Conservation (phyloP, 2,113 vertebrate species). For the Heterotilapia buettikoferi region DNA sequence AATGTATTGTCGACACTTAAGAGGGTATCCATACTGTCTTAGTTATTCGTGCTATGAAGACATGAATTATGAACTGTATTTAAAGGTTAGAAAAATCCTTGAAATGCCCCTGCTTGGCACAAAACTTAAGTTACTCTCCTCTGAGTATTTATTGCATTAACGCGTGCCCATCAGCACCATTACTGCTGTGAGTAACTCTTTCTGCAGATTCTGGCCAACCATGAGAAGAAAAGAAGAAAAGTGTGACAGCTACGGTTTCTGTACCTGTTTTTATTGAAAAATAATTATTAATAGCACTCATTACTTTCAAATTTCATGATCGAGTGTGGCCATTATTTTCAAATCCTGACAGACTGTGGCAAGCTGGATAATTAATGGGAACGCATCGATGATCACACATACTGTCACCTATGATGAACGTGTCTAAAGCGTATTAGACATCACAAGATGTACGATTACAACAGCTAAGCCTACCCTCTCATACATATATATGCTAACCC, state of each 20-base stretch:
- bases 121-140: background rate
- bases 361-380: constrained; percentile 9
- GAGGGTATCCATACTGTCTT: no score
- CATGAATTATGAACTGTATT: no score
- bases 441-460: background rate
- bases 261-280: background rate
- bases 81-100: no score
- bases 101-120: background rate
- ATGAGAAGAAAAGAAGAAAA: background rate
- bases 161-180: background rate
- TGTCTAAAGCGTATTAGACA: background rate
- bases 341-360: background rate
- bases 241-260: background rate
- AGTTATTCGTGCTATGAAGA: no score
- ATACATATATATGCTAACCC: constrained; percentile 17
- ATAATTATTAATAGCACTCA: constrained; percentile 32
- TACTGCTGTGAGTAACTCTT: background rate
- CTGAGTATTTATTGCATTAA: background rate
- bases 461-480: background rate
- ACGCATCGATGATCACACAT: background rate
- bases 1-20: no score
- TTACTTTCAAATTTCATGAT: constrained; percentile 35
- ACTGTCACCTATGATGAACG: background rate
- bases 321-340: constrained; percentile 14
- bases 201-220: background rate